Evolutionary conservation across 2,888 invertebrate species (phyloP).

Genomic region (Gastracanthus pulcherrimus): DNA sequence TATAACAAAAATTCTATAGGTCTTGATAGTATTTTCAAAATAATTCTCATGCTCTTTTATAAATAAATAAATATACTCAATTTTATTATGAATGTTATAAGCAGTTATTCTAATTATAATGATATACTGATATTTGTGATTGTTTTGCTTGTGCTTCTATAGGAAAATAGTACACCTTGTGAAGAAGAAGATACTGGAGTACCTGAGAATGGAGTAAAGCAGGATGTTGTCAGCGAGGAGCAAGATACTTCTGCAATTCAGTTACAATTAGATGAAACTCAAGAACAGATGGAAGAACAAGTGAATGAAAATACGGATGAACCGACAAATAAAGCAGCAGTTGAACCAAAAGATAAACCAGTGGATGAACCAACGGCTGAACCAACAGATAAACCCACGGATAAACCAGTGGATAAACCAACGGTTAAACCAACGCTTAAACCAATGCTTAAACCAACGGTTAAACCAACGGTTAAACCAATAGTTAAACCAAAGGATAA

Average conservation of each 20-base stretch:
- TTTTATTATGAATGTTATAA: no score
- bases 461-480: constrained; percentile 8
- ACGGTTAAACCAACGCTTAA: not conserved
- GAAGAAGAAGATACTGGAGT: constrained; percentile 62
- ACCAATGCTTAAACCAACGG: not conserved
- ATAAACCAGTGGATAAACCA: constrained; percentile 11
- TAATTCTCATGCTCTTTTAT: not conserved
- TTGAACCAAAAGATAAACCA: constrained; percentile 14
- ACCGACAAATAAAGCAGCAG: not conserved
- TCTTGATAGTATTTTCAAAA: no score
- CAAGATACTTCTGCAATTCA: constrained; percentile 64
- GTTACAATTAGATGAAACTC: constrained; percentile 67
- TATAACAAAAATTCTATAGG: no score
- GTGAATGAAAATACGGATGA: not conserved
- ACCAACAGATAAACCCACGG: not conserved
- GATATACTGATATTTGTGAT: not conserved
- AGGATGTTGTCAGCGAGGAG: constrained; percentile 61
- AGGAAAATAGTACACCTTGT: constrained; percentile 35
- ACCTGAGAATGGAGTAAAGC: constrained; percentile 69
- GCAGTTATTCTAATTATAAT: no score
- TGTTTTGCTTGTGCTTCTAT: not conserved
- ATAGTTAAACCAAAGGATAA: not conserved
- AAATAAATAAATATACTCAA: no score
- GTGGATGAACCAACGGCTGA: not conserved
- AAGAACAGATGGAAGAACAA: constrained; percentile 20